phyloP scores from a whole-genome alignment of 2,888 invertebrate genomes.

The Conus canariensis region DNA sequence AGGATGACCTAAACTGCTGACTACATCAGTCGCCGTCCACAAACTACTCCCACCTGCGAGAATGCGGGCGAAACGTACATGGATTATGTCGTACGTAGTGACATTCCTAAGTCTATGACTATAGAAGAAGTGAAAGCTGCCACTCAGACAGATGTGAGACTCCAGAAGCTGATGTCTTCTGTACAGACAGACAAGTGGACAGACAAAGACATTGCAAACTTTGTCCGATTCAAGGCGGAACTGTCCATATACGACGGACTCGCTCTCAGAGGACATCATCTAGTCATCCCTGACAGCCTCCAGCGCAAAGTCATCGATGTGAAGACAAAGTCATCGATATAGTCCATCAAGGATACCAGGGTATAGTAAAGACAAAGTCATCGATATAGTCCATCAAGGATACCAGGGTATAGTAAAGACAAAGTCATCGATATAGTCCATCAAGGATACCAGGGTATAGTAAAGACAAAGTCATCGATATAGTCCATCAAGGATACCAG shows the following conservation, averaged over 20 bases:
- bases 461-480: conserved; percentile 46
- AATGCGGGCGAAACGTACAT: conserved; percentile 51
- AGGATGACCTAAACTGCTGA: conserved; percentile 15
- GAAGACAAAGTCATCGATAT: too few species aligned
- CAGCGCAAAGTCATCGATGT: conserved; percentile 4
- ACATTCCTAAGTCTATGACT: conserved; percentile 53
- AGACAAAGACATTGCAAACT: conserved; percentile 27
- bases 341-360: too few species aligned
- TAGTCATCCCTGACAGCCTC: conserved; percentile 54
- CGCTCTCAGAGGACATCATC: conserved; percentile 28
- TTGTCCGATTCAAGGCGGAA: conserved; percentile 41
- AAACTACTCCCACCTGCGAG: conserved; percentile 32
- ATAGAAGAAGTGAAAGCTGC: conserved; percentile 48
- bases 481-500: too few species aligned
- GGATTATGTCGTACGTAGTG: conserved; percentile 42
- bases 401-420: too few species aligned
- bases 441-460: conserved; percentile 58
- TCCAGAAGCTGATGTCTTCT: conserved; percentile 48
- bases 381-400: too few species aligned
- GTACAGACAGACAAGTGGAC: conserved; percentile 47
- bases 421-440: conserved; percentile 50
- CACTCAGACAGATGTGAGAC: conserved; percentile 40
- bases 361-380: too few species aligned
- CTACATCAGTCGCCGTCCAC: conserved; percentile 52
- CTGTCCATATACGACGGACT: conserved; percentile 38